These are phyloP conservation scores for Smutsia gigantea DNA, from an alignment of 2,797 vertebrate species.

Conservation along the genomic window DNA sequence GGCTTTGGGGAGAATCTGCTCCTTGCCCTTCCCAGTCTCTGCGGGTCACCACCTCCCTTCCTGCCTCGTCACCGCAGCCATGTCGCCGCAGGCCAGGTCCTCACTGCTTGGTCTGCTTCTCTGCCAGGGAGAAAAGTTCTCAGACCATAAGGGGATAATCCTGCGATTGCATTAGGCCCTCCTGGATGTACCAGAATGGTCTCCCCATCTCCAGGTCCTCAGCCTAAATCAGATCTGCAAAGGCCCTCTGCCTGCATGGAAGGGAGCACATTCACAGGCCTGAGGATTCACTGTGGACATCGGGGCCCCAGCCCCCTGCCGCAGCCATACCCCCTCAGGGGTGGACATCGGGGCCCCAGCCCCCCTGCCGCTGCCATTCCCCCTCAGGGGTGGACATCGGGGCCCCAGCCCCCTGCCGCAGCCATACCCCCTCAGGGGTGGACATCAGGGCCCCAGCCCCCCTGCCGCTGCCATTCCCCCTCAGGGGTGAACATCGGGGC, in stretches of 20 bases:
- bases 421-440: too few relatives aligned
- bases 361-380: too few relatives aligned
- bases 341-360: too few relatives aligned
- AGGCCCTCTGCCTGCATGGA: not conserved
- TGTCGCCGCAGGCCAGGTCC: too few relatives aligned
- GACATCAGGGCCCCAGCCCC: too few relatives aligned
- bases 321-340: too few relatives aligned
- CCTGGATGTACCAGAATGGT: not conserved
- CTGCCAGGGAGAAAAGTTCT: not conserved
- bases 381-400: too few relatives aligned
- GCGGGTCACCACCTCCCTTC: too few relatives aligned
- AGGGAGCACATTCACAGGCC: not conserved
- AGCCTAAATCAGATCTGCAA: not conserved
- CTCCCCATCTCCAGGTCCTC: not conserved
- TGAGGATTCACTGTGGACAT: not conserved
- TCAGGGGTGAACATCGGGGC: too few relatives aligned
- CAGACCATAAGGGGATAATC: not conserved
- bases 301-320: too few relatives aligned
- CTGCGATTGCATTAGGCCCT: too few relatives aligned
- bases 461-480: too few relatives aligned
- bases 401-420: rapidly evolving
- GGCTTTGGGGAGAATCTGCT: rapidly evolving
- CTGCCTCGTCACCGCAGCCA: not conserved
- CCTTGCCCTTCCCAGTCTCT: not conserved
- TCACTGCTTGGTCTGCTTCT: rapidly evolving